Conservation (phyloP, 2,888 invertebrate species). For the Apotomis turbidana region DNA sequence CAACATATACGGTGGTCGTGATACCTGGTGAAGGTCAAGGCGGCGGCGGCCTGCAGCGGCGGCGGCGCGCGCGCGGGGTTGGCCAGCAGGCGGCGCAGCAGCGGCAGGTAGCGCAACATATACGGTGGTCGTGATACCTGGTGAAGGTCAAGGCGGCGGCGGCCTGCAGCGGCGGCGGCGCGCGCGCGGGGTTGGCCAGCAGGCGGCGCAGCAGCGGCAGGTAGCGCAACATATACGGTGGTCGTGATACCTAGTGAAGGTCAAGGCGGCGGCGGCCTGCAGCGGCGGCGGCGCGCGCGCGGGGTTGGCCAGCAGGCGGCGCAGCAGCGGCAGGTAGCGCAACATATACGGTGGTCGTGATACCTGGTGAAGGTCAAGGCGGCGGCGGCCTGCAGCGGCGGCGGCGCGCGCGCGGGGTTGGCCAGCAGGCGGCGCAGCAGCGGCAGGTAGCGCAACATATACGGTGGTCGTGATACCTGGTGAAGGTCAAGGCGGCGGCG, state of each 20-base stretch:
- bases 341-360: too few species aligned
- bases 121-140: constrained; percentile 53
- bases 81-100: constrained; percentile 75
- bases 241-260: constrained; percentile 43
- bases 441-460: constrained; percentile 69
- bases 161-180: too few species aligned
- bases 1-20: too few species aligned
- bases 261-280: too few species aligned
- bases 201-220: constrained; percentile 81
- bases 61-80: too few species aligned
- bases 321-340: constrained; percentile 81
- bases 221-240: constrained; percentile 59
- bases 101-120: constrained; percentile 71
- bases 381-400: too few species aligned
- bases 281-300: too few species aligned
- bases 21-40: constrained; percentile 45
- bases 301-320: constrained; percentile 60
- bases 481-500: constrained; percentile 88
- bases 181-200: constrained; percentile 53
- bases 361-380: constrained; percentile 69
- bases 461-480: constrained; percentile 57
- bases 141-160: constrained; percentile 59
- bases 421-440: constrained; percentile 81
- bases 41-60: too few species aligned
- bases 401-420: too few species aligned